Conservation (phyloP, 2,888 invertebrate genomes). For the Ectemnius cavifrons region DNA sequence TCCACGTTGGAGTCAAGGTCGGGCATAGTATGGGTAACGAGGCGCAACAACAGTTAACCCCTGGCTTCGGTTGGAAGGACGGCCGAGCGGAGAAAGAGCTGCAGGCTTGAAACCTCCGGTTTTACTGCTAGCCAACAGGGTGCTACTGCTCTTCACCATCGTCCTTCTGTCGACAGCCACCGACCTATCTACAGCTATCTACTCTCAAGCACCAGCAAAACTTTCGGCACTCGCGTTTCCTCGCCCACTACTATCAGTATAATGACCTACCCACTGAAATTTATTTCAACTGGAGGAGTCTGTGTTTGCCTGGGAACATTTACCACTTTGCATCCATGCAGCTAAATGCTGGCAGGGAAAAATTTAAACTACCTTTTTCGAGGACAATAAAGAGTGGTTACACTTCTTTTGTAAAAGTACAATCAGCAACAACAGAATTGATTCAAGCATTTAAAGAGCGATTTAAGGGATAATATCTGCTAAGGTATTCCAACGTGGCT, state of each 20-base stretch:
- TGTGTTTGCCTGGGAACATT: slow-evolving; percentile 62
- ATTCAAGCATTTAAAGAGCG: too few species aligned
- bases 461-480: too few species aligned
- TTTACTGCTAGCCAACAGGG: slow-evolving; percentile 41
- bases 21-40: slow-evolving; percentile 63
- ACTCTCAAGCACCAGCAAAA: slow-evolving; percentile 42
- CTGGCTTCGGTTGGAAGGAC: slow-evolving; percentile 40
- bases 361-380: too few species aligned
- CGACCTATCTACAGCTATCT: slow-evolving; percentile 15
- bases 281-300: slow-evolving; percentile 76
- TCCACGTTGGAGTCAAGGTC: slow-evolving; percentile 60
- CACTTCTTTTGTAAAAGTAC: too few species aligned
- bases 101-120: slow-evolving; percentile 36
- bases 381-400: too few species aligned
- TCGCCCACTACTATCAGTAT: slow-evolving; percentile 66
- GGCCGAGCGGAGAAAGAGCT: slow-evolving; percentile 49
- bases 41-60: slow-evolving; percentile 61
- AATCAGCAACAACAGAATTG: too few species aligned
- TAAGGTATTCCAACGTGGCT: too few species aligned
- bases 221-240: slow-evolving; percentile 57
- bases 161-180: slow-evolving; percentile 10
- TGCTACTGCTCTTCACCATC: slow-evolving; percentile 8
- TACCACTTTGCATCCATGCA: slow-evolving; percentile 21
- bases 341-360: too few species aligned
- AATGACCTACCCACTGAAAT: slow-evolving; percentile 74